A percentile compares a stretch with the other conserved stretches of the same genome.
Conservation (phyloP, 1,140 invertebrate genomes). For the Xylocopa sonorina region DNA sequence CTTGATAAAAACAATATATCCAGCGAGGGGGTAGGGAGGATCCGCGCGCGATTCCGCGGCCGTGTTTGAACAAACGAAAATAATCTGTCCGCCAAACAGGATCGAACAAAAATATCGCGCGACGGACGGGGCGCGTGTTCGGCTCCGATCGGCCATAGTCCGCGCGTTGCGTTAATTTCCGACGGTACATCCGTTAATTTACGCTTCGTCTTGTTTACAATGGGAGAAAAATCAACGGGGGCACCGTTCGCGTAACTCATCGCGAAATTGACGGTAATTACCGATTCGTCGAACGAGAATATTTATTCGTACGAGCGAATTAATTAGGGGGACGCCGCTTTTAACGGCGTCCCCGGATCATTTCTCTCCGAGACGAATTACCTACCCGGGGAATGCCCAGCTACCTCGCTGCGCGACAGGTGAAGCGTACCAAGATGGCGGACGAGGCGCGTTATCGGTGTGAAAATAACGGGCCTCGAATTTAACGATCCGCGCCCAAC, state of each 20-base stretch:
- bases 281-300: slow-evolving; percentile 19
- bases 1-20: slow-evolving; percentile 36
- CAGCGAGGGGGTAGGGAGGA: no score
- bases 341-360: slow-evolving; percentile 8
- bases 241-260: not conserved
- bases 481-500: slow-evolving; percentile 32
- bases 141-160: not conserved
- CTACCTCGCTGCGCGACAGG: slow-evolving; percentile 8
- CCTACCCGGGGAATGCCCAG: not conserved
- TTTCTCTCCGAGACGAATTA: slow-evolving; percentile 27
- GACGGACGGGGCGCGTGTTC: not conserved
- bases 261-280: slow-evolving; percentile 45
- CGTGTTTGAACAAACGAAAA: slow-evolving; percentile 28
- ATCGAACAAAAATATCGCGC: slow-evolving; percentile 4
- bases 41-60: no score
- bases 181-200: slow-evolving; percentile 26
- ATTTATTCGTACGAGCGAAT: slow-evolving; percentile 22
- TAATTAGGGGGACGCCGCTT: slow-evolving; percentile 33
- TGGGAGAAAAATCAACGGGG: slow-evolving; percentile 40
- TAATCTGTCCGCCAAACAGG: slow-evolving; percentile 28
- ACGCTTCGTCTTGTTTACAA: slow-evolving; percentile 17
- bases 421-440: slow-evolving; percentile 32
- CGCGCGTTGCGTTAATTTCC: slow-evolving; percentile 23
- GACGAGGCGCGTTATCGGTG: slow-evolving; percentile 49
- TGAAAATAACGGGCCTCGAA: slow-evolving; percentile 55